Evolutionary conservation across 2,797 vertebrate genomes (phyloP), one percentile per base, ranked within the genome.

Genomic region (Setipinna tenuifilis): DNA sequence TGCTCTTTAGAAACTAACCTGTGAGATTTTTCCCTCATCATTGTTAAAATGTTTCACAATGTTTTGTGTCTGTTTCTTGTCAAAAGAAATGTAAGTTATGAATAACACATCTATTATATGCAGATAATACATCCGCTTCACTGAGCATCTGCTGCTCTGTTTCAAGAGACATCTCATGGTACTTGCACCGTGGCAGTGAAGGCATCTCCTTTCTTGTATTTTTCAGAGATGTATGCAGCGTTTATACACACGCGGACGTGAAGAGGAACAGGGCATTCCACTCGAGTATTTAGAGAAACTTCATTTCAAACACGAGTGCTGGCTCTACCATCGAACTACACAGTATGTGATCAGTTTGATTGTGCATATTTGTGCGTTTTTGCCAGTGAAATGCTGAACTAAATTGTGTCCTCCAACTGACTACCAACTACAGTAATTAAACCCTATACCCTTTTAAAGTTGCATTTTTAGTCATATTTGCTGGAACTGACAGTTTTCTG

Each of bases 281-380:
- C 92, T 97, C 0, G 96, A 98, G 7, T 97, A 97, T 85, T 91
- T 97, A 83, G 95, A 97, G 88, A 96, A 96, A 71, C 94, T 98
- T 12, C 96, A 97, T 89, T 93, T 93, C 57, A 98, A 96, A 89
- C 97, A 97, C 0, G 96, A 98, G 87, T 84, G 89, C 14, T 97
- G 97, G 96, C 95, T 97, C 11, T 87, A 93, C 12, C 91, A 96
- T 90, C 92, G 93, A 83, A 96, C 89, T 57, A 94, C 94, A 88
- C 94, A 94, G 97, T 97, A 88, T 85, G 91, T 90, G 54, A 41
- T 16, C 16, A 75, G 16, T 82, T 35, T 59, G 7, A 21, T 21
- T 59, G 50, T 10, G 58, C 58, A 21, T 31, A 16, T 31, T 44
- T 12, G 19, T 6, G 1, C 31, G 11, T 71, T 17, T 35, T 78